phyloP scores from a whole-genome alignment of 92 coral and sea anemone genomes.

The Blastomussa wellsi region DNA sequence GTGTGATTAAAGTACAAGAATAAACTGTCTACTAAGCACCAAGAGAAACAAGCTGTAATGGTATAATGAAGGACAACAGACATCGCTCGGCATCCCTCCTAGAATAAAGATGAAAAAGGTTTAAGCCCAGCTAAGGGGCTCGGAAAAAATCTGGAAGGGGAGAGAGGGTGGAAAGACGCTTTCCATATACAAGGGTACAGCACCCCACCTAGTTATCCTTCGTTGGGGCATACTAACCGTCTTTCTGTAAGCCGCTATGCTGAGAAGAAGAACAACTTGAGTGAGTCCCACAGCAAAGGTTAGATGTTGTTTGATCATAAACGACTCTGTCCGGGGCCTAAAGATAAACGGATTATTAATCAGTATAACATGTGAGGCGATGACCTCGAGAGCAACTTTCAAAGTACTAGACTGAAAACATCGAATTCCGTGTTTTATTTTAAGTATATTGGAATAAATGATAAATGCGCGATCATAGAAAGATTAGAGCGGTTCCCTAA shows the following conservation, averaged over 20 bases:
- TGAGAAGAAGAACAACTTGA: constrained; percentile 63
- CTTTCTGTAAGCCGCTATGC: constrained; percentile 60
- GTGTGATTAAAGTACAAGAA: constrained; percentile 75
- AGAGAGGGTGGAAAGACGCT: too few relatives aligned
- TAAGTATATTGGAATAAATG: not conserved
- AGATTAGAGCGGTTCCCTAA: too few relatives aligned
- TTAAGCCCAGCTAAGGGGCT: not conserved
- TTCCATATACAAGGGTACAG: not conserved
- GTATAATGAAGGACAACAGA: constrained; percentile 73
- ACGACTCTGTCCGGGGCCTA: constrained; percentile 83
- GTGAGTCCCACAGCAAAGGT: constrained; percentile 71
- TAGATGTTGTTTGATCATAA: constrained; percentile 73
- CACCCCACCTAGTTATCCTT: too few relatives aligned
- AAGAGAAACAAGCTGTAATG: constrained; percentile 76
- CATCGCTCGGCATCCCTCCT: constrained; percentile 79
- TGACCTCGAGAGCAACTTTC: not conserved
- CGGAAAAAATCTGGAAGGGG: not conserved
- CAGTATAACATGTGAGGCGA: not conserved
- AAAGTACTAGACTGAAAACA: not conserved
- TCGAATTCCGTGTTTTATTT: not conserved
- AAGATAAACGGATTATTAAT: not conserved
- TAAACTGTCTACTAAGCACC: constrained; percentile 83
- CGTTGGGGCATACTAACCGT: constrained; percentile 42
- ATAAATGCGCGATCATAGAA: not conserved
- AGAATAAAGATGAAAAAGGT: constrained; percentile 4